Percentiles rank a stretch among this genome's conserved stretches.
These are phyloP conservation scores for Pionites leucogaster DNA, from an alignment of 2,113 vertebrate genomes.

Conservation along the genomic window DNA sequence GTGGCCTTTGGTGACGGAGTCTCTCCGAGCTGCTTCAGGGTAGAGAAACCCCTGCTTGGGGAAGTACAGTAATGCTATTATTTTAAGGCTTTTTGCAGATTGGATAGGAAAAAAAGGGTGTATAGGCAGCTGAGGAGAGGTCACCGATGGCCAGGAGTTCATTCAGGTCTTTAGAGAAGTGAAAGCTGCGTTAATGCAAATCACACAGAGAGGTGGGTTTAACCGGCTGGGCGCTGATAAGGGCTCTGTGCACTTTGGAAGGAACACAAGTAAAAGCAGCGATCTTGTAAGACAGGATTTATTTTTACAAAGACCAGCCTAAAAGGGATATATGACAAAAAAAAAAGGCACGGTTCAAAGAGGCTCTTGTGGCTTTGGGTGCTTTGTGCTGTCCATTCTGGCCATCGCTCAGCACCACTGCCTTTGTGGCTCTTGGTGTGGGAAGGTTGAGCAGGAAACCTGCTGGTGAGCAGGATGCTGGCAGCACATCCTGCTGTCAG, in stretches of 20 bases:
- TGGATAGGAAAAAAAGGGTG: background rate
- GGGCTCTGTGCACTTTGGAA: background rate
- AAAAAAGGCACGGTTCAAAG: background rate
- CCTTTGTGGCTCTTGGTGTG: background rate
- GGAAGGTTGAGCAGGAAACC: background rate
- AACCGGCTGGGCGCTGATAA: background rate
- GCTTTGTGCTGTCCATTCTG: background rate
- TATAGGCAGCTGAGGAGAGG: background rate
- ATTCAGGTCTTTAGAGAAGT: constrained; percentile 44
- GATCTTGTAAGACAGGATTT: background rate
- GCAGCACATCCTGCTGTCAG: background rate
- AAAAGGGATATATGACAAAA: background rate
- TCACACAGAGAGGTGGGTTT: background rate
- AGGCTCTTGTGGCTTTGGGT: background rate
- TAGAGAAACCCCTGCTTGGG: background rate
- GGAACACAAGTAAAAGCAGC: background rate
- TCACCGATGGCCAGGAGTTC: constrained; percentile 21
- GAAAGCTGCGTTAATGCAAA: constrained; percentile 7
- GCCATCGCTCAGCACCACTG: background rate
- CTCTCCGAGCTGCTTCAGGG: background rate
- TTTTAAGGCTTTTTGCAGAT: background rate
- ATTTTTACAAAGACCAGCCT: background rate
- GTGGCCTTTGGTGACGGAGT: background rate
- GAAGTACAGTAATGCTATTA: constrained; percentile 19
- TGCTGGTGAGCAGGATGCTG: background rate